phyloP scores from a whole-genome alignment of 1,140 invertebrate genomes.

The Nasonia vitripennis region DNA sequence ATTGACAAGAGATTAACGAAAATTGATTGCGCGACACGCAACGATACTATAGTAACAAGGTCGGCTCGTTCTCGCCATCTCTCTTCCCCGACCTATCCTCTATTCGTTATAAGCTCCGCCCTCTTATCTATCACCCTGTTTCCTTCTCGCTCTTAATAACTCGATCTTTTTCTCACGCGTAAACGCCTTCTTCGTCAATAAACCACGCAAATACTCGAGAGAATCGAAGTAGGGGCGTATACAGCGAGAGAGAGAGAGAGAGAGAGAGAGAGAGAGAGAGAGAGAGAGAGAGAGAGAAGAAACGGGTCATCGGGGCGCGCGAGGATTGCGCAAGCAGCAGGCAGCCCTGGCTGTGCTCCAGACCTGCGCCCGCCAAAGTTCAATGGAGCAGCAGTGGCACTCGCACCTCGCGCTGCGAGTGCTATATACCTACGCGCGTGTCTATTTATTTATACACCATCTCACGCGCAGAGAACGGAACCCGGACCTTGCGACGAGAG shows the following conservation, averaged over 20 bases:
- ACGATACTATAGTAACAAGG: constrained; percentile 65
- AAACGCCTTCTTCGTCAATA: neutral
- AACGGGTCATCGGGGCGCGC: constrained; percentile 69
- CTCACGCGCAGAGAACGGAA: neutral
- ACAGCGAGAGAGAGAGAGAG: too few species aligned
- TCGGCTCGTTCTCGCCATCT: constrained; percentile 59
- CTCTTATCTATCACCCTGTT: neutral
- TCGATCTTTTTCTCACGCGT: too few species aligned
- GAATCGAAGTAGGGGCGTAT: neutral
- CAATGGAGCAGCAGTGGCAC: constrained; percentile 69
- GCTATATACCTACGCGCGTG: constrained; percentile 59
- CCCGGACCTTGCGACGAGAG: constrained; percentile 58
- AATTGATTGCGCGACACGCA: neutral
- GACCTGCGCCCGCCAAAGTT: constrained; percentile 66
- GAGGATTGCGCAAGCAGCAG: constrained; percentile 57
- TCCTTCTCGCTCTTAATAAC: neutral
- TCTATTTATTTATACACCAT: constrained; percentile 51
- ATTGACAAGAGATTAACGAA: neutral
- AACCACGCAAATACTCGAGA: neutral
- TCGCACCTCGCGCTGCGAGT: neutral
- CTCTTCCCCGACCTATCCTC: neutral
- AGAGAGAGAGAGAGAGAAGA: constrained; percentile 40
- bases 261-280: too few species aligned
- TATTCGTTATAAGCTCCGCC: neutral
- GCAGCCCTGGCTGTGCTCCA: constrained; percentile 30